A percentile compares a stretch with the other conserved stretches of the same genome.
These are phyloP conservation scores for Climacteris rufus DNA, from an alignment of 2,113 vertebrate species.

Conservation along the genomic window DNA sequence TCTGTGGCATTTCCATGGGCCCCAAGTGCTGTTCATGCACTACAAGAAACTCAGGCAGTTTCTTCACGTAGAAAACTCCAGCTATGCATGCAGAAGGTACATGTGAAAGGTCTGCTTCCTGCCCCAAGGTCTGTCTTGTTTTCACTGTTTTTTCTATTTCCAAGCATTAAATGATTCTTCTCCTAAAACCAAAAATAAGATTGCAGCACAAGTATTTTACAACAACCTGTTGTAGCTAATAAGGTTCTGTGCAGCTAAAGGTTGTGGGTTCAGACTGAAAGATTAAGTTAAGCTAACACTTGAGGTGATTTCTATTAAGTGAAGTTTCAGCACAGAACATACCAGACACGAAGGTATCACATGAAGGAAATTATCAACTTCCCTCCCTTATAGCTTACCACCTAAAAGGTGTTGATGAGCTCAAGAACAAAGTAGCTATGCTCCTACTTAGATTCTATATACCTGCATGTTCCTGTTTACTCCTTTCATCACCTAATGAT, in stretches of 20 bases:
- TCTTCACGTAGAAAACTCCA: not conserved
- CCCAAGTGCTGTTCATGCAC: not conserved
- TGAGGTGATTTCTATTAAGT: not conserved
- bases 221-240: not conserved
- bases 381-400: not conserved
- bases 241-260: not conserved
- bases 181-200: not conserved
- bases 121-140: not conserved
- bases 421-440: not conserved
- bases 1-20: not conserved
- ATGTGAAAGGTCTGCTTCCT: not conserved
- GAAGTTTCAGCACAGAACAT: not conserved
- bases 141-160: not conserved
- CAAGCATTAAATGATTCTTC: not conserved
- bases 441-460: not conserved
- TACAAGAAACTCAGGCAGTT: not conserved
- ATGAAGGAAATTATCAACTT: not conserved
- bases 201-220: not conserved
- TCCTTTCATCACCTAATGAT: not conserved
- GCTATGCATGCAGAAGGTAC: rapidly evolving
- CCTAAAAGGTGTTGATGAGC: not conserved
- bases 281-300: not conserved
- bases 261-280: not conserved
- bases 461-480: not conserved
- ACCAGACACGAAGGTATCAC: not conserved